Percentiles rank a stretch among this genome's conserved stretches.
Conservation (phyloP, 2,113 vertebrate species). For the Bubo blakistoni region DNA sequence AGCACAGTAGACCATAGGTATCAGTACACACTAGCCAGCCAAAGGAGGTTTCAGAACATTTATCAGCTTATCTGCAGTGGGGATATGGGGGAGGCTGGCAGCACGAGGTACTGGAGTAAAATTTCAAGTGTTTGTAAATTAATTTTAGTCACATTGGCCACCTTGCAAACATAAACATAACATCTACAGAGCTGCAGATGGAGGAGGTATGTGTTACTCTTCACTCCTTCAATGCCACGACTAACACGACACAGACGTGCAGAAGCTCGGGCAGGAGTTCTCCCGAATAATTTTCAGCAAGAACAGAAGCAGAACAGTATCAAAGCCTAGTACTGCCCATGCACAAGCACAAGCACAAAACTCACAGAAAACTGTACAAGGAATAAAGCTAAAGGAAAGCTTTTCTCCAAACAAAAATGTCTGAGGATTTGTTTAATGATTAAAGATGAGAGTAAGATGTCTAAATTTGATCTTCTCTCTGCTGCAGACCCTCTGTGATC, state of each 20-base stretch:
- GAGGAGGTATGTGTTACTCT: conserved; percentile 56
- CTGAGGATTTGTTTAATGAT: neutral
- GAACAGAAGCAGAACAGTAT: neutral
- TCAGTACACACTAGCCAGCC: neutral
- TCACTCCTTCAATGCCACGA: conserved; percentile 25
- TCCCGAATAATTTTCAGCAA: neutral
- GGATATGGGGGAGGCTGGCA: conserved; percentile 15
- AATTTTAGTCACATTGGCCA: conserved; percentile 30
- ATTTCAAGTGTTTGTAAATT: conserved; percentile 23
- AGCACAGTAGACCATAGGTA: neutral
- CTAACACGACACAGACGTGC: neutral
- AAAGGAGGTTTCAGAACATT: neutral
- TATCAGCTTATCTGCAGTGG: neutral
- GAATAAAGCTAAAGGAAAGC: neutral
- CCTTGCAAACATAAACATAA: conserved; percentile 25
- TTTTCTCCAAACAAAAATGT: neutral
- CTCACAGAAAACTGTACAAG: neutral
- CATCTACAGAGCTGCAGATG: conserved; percentile 3
- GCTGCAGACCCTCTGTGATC: neutral
- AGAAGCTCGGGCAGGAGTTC: neutral
- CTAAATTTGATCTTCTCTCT: neutral
- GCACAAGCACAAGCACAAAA: neutral
- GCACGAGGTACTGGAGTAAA: conserved; percentile 10
- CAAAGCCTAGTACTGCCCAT: neutral
- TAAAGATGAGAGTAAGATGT: neutral